Evolutionary conservation across 64 coral and sea anemone genomes (phyloP), one percentile per base, ranked within the genome.

Genomic region (Stylophora pistillata): DNA sequence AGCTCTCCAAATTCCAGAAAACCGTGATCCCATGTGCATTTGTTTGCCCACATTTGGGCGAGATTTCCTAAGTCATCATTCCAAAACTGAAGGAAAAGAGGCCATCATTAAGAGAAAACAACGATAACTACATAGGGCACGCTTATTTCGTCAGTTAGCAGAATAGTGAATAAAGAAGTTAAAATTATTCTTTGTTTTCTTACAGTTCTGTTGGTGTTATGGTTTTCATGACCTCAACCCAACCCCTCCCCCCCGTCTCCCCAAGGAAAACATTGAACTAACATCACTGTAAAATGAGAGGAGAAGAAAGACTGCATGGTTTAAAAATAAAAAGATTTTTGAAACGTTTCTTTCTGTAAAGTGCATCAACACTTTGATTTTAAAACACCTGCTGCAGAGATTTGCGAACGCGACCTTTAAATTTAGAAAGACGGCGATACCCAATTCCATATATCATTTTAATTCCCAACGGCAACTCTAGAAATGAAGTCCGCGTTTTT

Each of bases 41-140:
- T 81, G 70, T 93, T 93, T 26, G 91, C 74, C 91, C 91, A 93
- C 91, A 93, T 93, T 82, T 93, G 91, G 29, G 91, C 91, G 3
- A 93, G 76, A 64, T 89, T 93, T 34, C 78, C 91, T 18, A 93
- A 59, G 27, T 93, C 78, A 28, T 93, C 91, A 85, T 83, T 85
- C 91, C 91, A 89, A 18, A 89, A 60, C 91, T 93, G 52, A 26
- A 12, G 10, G 7, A 32, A 55, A 47, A 21, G 26, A 34, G 18
- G 18, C 15, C 14, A 13, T 10, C 15, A 32, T 41, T 20, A 34
- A n/a, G 2, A 4, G n/a, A 20, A 66, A 2, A 60, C 2, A 60
- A 60, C 58, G 13, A 13, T 15, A 0, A 60, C 11, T 2, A 18
- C 17, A 59, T 10, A 60, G 0, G 17, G 17, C 58, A 18, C 17